Percentiles rank a stretch among this genome's conserved stretches.
Evolutionary conservation across 2,797 vertebrate species (phyloP).

Genomic region (Dicrostonyx torquatus): DNA sequence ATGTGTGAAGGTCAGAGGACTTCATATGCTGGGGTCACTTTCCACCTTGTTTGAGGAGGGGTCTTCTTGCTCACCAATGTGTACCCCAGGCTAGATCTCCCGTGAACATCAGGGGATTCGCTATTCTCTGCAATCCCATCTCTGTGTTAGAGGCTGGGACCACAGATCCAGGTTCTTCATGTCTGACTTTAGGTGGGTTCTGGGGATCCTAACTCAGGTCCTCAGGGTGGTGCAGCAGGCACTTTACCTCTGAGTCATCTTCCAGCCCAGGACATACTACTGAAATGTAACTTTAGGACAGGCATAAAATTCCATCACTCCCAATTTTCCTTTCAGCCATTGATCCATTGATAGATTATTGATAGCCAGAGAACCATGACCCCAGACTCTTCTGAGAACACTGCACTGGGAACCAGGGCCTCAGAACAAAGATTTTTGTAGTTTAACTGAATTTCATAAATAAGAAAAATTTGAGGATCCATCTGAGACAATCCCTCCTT

Average conservation of each 20-base stretch:
- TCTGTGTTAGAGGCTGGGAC: not conserved
- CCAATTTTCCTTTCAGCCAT: not conserved
- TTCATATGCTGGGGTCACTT: not conserved
- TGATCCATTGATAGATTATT: not conserved
- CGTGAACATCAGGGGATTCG: not conserved
- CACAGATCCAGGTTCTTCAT: not conserved
- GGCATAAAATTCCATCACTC: not conserved
- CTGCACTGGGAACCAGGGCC: not conserved
- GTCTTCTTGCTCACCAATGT: not conserved
- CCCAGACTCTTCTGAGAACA: not conserved
- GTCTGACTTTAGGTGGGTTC: not conserved
- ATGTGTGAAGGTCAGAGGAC: not conserved
- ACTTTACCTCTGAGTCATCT: not conserved
- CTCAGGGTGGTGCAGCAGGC: not conserved
- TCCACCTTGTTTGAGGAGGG: not conserved
- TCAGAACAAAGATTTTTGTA: not conserved
- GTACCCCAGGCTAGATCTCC: not conserved
- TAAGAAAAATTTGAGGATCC: not conserved
- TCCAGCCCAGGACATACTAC: not conserved
- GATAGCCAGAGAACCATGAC: not conserved
- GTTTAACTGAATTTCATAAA: conserved; percentile 15
- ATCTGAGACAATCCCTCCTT: not conserved
- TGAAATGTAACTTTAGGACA: not conserved
- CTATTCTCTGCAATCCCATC: not conserved
- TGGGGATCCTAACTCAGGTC: not conserved